Base-by-base conservation (phyloP, 2,888 invertebrate species). In the Mechanitis messenoides region DNA sequence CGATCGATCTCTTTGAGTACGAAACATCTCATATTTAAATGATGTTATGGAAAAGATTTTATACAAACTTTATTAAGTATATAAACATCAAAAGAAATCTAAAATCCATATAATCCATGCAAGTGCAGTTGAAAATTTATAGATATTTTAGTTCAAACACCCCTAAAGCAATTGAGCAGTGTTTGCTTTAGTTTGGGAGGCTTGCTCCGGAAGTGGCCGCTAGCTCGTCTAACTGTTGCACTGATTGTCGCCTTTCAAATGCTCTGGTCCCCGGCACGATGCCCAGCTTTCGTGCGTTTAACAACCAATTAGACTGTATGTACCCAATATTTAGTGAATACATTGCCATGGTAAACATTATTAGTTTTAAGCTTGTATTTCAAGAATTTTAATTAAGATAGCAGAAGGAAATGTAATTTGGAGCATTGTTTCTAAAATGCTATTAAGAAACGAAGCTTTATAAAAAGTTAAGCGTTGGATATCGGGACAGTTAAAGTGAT, bases 401-500 rank as follows among this genome's bases (percentile, higher is more conserved):
- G 28, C 2, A 31, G 28, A 42, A 58, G 12, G 42, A 50, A 50
- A 50, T 31, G 50, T 50, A 28, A 31, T 31, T 50, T 31, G 50
- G 50, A 50, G 31, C 31, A 56, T 33, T 20, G 33, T 54, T 47
- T 54, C 45, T 33, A 42, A 58, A 58, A 56, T 54, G 38, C 33
- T 55, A 45, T 33, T 56, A 54, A 55, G 38, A 53, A 53, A 55
- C 45, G 58, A 59, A 62, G 60, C 47, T 59, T 55, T 56, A 59
- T 53, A 59, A 63, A 56, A 68, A 59, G 54, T 64, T 62, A 68
- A 62, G 59, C 64, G 54, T 53, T 35, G 55, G 61, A 84, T 84
- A 86, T 85, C 81, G 83, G 79, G 78, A 85, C 84, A 83, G 82
- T 86, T 84, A 87, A 89, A 85, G 89, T 87, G 88, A 88, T 88